phyloP scores from a whole-genome alignment of 2,113 vertebrate genomes.

The Phaetusa simplex region DNA sequence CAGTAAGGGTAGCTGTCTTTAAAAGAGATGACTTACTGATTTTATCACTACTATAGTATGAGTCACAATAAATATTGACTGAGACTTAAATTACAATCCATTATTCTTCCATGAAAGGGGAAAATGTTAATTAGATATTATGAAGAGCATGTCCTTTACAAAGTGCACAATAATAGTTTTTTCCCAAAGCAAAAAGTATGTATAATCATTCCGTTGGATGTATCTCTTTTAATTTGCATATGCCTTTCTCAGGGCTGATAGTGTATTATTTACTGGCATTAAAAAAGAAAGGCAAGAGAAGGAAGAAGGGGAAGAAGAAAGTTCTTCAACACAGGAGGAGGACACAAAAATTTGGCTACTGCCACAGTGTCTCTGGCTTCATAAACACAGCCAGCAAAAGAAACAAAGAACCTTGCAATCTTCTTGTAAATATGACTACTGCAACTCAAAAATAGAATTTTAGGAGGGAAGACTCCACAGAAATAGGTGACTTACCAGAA shows the following conservation, averaged over 20 bases:
- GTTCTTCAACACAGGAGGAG: neutral
- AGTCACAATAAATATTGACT: constrained; percentile 32
- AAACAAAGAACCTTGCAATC: neutral
- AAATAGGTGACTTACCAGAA: neutral
- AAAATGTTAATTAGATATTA: neutral
- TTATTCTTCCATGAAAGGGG: neutral
- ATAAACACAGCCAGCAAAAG: neutral
- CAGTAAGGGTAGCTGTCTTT: neutral
- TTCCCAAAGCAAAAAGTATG: neutral
- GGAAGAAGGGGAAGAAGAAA: neutral
- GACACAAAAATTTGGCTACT: neutral
- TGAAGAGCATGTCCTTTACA: neutral
- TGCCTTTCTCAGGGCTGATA: neutral
- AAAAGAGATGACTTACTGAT: neutral
- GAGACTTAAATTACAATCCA: neutral
- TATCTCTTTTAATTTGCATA: neutral
- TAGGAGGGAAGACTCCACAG: neutral
- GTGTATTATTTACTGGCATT: neutral
- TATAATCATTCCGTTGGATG: neutral
- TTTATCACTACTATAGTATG: neutral
- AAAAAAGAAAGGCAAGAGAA: neutral
- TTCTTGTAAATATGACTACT: neutral
- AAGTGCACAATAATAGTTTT: neutral
- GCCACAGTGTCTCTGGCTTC: neutral
- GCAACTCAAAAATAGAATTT: neutral